Evolutionary conservation across 2,888 invertebrate genomes (phyloP), one percentile per base, ranked within the genome.

Genomic region (Ophion ventricosus): DNA sequence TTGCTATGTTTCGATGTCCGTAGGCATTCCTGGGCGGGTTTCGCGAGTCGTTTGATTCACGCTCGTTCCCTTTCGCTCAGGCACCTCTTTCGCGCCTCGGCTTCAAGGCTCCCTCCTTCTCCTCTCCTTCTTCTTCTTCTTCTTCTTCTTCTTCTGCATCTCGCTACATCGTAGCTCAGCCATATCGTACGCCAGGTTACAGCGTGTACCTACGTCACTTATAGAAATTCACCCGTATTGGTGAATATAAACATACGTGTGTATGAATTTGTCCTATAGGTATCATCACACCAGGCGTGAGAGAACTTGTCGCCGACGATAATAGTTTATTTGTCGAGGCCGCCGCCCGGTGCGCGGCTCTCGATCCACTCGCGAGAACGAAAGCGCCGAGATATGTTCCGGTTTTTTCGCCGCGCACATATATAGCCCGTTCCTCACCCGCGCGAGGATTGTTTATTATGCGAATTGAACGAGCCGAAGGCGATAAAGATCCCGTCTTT

Each of bases 1-100:
- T 93, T 92, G 93, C 93, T 91, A 93, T 93, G 93, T 93, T 93
- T 92, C 92, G 93, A 93, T 93, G 93, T 92, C 92, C 91, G 92
- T 91, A 91, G 91, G 93, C 92, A 92, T 93, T 92, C 93, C 92
- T 91, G 92, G 90, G 91, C 91, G 92, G 93, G 91, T 92, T 90
- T 90, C 90, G 91, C 92, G 80, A 73, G 80, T 73, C 84, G 92
- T 93, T 92, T 93, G 92, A 93, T 93, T 93, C 93, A 92, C 92
- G 91, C 91, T 87, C 90, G 90, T 82, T 90, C 89, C 89, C 91
- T 90, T 91, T 91, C 91, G 90, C 91, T 91, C 90, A 88, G 89
- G 77, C 81, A 78, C 81, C 81, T 81, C 75, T 83, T 85, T 77
- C 35, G 35, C 35, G 35, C 35, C 67, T 73, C 82, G 80, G 40